These are phyloP conservation scores for Odontomyia ornata DNA, from an alignment of 2,888 invertebrate genomes.

Conservation along the genomic window DNA sequence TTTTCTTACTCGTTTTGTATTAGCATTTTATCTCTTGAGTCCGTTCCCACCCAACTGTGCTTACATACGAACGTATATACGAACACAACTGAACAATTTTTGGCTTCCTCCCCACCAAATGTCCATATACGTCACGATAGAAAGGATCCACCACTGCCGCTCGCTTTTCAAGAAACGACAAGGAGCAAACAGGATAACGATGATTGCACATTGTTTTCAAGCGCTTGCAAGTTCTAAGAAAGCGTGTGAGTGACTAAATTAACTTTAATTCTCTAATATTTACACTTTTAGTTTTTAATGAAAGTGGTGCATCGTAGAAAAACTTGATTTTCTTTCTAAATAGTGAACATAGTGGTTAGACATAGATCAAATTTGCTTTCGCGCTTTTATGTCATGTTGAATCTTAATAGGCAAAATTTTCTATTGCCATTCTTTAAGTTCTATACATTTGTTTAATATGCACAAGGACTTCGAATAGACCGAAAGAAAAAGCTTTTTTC, in stretches of 20 bases:
- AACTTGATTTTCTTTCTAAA: background rate
- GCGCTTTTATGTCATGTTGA: no score
- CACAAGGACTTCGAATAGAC: no score
- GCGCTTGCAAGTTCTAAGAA: background rate
- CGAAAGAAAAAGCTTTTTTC: no score
- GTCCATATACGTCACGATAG: conserved; percentile 13
- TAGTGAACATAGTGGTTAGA: background rate
- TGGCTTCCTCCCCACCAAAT: background rate
- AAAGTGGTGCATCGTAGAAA: conserved; percentile 15
- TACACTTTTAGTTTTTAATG: conserved; percentile 25
- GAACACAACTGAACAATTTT: background rate
- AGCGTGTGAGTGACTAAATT: conserved; percentile 22
- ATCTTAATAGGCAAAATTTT: background rate
- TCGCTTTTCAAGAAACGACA: conserved; percentile 13
- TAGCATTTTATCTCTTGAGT: conserved; percentile 27
- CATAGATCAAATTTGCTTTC: no score
- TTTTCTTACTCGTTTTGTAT: conserved; percentile 43
- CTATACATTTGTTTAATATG: no score
- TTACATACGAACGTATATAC: background rate
- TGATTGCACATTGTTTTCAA: conserved; percentile 38
- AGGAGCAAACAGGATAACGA: conserved; percentile 27
- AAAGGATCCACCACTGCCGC: conserved; percentile 23
- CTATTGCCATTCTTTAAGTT: background rate
- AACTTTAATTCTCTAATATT: conserved; percentile 10
- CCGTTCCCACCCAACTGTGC: conserved; percentile 18